These are phyloP conservation scores for Parthenolecanium corni DNA, from an alignment of 2,888 invertebrate genomes.

Conservation along the genomic window DNA sequence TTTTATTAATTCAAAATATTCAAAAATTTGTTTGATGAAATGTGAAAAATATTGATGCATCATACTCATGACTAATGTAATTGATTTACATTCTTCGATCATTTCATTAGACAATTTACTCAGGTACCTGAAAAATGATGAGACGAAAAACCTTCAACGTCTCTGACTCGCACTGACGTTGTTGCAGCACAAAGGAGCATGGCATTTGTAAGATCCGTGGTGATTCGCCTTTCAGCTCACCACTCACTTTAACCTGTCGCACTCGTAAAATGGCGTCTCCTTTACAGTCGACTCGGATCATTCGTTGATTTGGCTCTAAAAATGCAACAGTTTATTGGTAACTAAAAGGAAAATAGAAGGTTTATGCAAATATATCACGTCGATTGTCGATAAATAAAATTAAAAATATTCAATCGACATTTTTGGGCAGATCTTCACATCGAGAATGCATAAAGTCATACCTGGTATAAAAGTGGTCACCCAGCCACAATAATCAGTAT, in stretches of 20 bases:
- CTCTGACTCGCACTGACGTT: slow-evolving; percentile 78
- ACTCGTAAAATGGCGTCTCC: slow-evolving; percentile 86
- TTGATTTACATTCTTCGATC: no score
- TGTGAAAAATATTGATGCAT: no score
- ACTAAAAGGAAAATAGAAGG: no score
- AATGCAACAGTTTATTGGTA: no score
- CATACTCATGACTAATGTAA: no score
- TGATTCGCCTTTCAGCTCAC: slow-evolving; percentile 49
- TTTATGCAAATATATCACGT: no score
- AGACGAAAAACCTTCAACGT: slow-evolving; percentile 83
- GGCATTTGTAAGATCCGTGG: slow-evolving; percentile 17
- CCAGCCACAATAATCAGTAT: slow-evolving; percentile 78
- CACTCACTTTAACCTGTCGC: slow-evolving; percentile 64
- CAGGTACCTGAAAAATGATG: slow-evolving; percentile 68
- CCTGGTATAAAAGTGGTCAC: slow-evolving; percentile 69
- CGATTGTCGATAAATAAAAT: no score
- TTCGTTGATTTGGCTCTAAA: slow-evolving; percentile 43
- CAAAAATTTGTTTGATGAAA: no score
- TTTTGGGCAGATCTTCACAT: background rate
- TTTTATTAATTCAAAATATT: no score
- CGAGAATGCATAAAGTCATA: slow-evolving; percentile 37
- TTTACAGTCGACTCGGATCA: slow-evolving; percentile 71
- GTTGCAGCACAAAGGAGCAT: slow-evolving; percentile 44
- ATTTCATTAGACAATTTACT: no score
- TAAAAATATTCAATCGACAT: no score